A percentile compares a stretch with the other conserved stretches of the same genome.
Evolutionary conservation across 2,797 vertebrate genomes (phyloP).

Genomic region (Propithecus perrieri): DNA sequence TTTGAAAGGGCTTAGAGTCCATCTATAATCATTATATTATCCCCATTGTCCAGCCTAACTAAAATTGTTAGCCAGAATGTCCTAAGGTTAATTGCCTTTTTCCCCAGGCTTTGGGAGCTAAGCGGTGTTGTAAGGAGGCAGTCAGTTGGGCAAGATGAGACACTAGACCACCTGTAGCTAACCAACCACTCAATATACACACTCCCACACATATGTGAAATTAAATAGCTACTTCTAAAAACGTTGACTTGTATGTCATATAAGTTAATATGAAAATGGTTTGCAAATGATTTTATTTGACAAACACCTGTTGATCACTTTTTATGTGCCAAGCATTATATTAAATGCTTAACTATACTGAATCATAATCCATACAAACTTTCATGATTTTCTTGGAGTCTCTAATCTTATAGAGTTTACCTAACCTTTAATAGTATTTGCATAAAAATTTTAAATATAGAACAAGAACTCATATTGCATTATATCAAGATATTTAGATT

Average conservation of each 20-base stretch:
- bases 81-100: neutral
- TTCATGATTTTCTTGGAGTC: neutral
- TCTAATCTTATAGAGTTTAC: neutral
- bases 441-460: neutral
- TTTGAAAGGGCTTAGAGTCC: neutral
- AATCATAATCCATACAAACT: neutral
- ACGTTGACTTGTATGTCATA: neutral
- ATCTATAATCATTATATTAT: neutral
- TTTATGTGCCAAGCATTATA: neutral
- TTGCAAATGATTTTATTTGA: conserved; percentile 11
- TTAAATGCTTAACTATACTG: neutral
- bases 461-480: neutral
- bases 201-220: neutral
- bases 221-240: neutral
- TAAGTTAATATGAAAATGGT: neutral
- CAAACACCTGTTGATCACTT: neutral
- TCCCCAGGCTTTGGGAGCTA: neutral
- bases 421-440: neutral
- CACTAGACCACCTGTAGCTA: neutral
- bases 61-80: neutral
- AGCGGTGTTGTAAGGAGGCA: neutral
- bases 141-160: neutral
- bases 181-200: neutral
- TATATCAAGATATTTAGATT: neutral
- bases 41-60: neutral